phyloP scores from a whole-genome alignment of 53 echinoderm and acorn worm genomes.

The Apostichopus leukothele region DNA sequence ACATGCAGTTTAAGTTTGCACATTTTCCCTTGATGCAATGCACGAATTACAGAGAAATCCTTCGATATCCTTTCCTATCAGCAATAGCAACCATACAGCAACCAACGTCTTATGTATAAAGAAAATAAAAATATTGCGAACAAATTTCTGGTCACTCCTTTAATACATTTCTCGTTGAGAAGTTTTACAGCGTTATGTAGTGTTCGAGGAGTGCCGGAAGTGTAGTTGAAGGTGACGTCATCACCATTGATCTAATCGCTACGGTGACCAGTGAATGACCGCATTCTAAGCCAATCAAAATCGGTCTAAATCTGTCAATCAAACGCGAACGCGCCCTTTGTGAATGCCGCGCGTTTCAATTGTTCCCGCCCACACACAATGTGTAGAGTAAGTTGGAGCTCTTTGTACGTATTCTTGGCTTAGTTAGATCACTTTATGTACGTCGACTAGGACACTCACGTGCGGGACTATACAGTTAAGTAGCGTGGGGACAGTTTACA shows the following conservation, averaged over 20 bases:
- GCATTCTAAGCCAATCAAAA: constrained; percentile 61
- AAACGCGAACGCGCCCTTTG: constrained; percentile 50
- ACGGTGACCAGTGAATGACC: constrained; percentile 64
- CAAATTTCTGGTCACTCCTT: constrained; percentile 39
- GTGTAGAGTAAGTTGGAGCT: constrained; percentile 30
- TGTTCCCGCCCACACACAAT: constrained; percentile 50
- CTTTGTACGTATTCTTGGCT: constrained; percentile 24
- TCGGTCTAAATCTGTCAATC: constrained; percentile 55
- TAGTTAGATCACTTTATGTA: constrained; percentile 44
- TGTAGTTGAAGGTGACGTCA: constrained; percentile 57
- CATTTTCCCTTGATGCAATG: background rate
- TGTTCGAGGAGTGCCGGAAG: constrained; percentile 57
- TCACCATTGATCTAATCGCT: constrained; percentile 53
- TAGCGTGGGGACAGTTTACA: constrained; percentile 46
- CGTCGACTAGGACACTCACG: constrained; percentile 40
- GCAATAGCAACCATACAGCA: too few relatives aligned
- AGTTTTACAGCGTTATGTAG: constrained; percentile 24
- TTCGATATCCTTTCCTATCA: too few relatives aligned
- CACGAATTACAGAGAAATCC: too few relatives aligned
- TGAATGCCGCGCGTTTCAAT: constrained; percentile 54
- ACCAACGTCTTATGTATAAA: background rate
- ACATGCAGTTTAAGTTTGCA: too few relatives aligned
- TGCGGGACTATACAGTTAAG: constrained; percentile 45
- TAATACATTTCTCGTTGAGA: constrained; percentile 10
- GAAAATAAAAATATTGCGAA: background rate